Evolutionary conservation across 1,140 invertebrate genomes (phyloP).

Genomic region (Lepidotrigona ventralis): DNA sequence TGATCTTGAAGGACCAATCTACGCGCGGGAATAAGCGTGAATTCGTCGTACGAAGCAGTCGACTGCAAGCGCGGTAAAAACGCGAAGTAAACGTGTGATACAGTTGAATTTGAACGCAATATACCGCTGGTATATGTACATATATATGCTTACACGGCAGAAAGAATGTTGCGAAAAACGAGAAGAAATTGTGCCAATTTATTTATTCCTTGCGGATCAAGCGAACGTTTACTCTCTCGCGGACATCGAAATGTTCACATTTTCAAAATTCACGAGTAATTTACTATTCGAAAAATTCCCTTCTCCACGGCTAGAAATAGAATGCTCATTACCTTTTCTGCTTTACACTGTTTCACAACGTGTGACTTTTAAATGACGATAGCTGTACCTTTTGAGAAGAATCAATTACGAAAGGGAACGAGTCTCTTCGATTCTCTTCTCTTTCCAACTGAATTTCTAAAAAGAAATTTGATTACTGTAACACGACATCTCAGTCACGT

Average conservation of each 20-base stretch:
- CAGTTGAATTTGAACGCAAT: background rate
- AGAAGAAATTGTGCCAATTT: background rate
- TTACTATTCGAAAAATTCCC: background rate
- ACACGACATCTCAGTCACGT: too few relatives aligned
- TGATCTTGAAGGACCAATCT: background rate
- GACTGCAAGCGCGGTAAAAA: background rate
- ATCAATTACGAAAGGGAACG: too few relatives aligned
- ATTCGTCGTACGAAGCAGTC: background rate
- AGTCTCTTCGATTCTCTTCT: too few relatives aligned
- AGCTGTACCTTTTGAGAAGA: too few relatives aligned
- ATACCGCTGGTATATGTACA: too few relatives aligned
- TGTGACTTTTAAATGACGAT: background rate
- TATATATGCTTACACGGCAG: slow-evolving; percentile 12
- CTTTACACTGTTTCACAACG: background rate
- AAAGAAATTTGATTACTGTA: too few relatives aligned
- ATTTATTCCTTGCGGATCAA: background rate
- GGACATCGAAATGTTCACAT: background rate
- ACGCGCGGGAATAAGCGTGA: background rate
- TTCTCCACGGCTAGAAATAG: background rate
- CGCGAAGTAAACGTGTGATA: background rate
- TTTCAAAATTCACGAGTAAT: background rate
- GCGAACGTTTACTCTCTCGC: too few relatives aligned
- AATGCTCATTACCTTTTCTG: background rate
- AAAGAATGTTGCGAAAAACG: background rate
- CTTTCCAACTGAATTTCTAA: too few relatives aligned